Evolutionary conservation across 2,797 vertebrate genomes (phyloP), one percentile per base, ranked within the genome.

Genomic region (Sebastes minor): DNA sequence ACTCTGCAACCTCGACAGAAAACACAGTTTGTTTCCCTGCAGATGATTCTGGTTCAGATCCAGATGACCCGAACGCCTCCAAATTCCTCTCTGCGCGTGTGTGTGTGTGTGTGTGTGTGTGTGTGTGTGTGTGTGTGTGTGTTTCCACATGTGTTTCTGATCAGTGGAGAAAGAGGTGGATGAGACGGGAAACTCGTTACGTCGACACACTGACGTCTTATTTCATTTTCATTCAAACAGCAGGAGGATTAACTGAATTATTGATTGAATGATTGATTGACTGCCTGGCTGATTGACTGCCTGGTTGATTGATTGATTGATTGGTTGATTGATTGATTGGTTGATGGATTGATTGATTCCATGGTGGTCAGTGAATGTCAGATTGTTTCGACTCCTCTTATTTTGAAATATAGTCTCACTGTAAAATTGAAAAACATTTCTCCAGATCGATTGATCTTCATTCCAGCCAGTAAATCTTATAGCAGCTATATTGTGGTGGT

Each of bases 11-110:
- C 62, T 74, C 8, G 0, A 53, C 62, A 38, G 52, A 70, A 78
- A 59, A 57, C 65, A 46, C 27, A 53, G 52, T 56, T 74, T 65
- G 76, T 73, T 66, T 83, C 68, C 63, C 60, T 77, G 83, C 78
- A 83, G 79, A 80, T 13, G 76, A 85, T 71, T 11, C 49, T 78
- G 82, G 80, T 82, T 78, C 76, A 22, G 80, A 73, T 88, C 71
- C 83, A 71, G 65, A 61, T 84, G 84, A 86, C 79, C 84, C 66
- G 57, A 6, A 76, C 72, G 78, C 79, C 76, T 78, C 81, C 76
- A 82, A 76, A 84, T 86, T 87, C 82, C 78, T 86, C 2, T 52
- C 28, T 68, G 56, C 28, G 69, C 66, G 76, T 64, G 25, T 25
- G 25, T 25, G 25, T 25, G 76, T 72, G 61, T 59, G 62, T 69